Percentiles rank a stretch among this genome's conserved stretches.
These are phyloP conservation scores for Papilio polytes DNA, from an alignment of 1,140 invertebrate genomes.

Conservation along the genomic window DNA sequence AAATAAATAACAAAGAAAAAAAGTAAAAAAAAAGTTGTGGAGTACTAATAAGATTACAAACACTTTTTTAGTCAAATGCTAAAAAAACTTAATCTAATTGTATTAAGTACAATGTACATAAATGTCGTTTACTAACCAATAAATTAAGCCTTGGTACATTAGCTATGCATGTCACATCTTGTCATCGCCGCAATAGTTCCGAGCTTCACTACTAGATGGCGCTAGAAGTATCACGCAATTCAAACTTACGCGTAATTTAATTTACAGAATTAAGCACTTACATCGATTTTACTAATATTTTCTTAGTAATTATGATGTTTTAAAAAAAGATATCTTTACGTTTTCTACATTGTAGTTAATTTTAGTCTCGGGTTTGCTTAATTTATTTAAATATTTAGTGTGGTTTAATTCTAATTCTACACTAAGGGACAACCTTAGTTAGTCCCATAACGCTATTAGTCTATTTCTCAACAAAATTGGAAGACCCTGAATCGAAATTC, in stretches of 20 bases:
- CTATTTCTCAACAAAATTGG: too few relatives aligned
- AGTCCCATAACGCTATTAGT: too few relatives aligned
- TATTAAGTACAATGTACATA: neutral
- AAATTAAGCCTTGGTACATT: neutral
- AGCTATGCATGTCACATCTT: constrained; percentile 37
- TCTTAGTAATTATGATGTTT: too few relatives aligned
- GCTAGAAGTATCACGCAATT: constrained; percentile 36
- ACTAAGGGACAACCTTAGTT: too few relatives aligned
- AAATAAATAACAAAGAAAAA: neutral
- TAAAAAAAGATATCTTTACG: too few relatives aligned
- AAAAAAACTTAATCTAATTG: neutral
- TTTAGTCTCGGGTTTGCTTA: too few relatives aligned
- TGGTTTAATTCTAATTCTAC: too few relatives aligned
- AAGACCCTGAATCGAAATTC: too few relatives aligned
- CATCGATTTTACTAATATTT: neutral
- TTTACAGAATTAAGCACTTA: neutral
- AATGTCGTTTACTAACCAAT: neutral
- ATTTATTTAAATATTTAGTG: too few relatives aligned
- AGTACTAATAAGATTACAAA: neutral
- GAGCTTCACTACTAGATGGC: constrained; percentile 45
- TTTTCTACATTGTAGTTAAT: too few relatives aligned
- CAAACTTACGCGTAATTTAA: neutral
- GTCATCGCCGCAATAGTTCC: constrained; percentile 44
- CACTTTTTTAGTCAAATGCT: neutral
- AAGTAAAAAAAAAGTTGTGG: neutral